These are phyloP conservation scores for Apocheima hispidaria DNA, from an alignment of 2,888 invertebrate species.

Conservation along the genomic window DNA sequence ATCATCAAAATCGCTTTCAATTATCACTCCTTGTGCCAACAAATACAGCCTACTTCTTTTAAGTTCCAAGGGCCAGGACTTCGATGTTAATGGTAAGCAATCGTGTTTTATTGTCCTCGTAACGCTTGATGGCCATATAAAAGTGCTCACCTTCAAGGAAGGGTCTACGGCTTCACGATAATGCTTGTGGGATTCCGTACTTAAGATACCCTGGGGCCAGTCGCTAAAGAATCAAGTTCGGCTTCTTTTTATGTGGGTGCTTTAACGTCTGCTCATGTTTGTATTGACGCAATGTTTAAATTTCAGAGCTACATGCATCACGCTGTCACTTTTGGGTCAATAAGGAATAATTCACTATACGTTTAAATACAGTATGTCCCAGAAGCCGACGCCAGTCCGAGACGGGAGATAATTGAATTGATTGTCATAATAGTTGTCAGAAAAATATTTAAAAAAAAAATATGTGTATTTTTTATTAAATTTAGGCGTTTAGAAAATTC, in stretches of 20 bases:
- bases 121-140: constrained; percentile 83
- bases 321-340: constrained; percentile 4
- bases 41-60: constrained; percentile 36
- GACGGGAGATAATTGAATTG: too few species aligned
- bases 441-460: too few species aligned
- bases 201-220: constrained; percentile 76
- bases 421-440: too few species aligned
- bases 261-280: constrained; percentile 4
- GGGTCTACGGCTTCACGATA: constrained; percentile 77
- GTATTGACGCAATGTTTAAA: not conserved
- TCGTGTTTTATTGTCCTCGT: constrained; percentile 84
- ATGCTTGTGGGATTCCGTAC: constrained; percentile 75
- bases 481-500: too few species aligned
- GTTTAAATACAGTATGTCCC: too few species aligned
- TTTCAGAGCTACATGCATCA: not conserved
- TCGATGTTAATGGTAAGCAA: constrained; percentile 83
- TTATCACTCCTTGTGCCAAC: constrained; percentile 28
- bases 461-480: too few species aligned
- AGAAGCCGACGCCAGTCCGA: too few species aligned
- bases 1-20: constrained; percentile 15
- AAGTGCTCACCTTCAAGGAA: constrained; percentile 80
- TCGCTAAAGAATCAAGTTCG: constrained; percentile 70
- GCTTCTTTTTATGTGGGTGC: constrained; percentile 47
- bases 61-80: constrained; percentile 48
- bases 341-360: not conserved